phyloP scores from a whole-genome alignment of 2,888 invertebrate genomes.

The Graphium colonna region DNA sequence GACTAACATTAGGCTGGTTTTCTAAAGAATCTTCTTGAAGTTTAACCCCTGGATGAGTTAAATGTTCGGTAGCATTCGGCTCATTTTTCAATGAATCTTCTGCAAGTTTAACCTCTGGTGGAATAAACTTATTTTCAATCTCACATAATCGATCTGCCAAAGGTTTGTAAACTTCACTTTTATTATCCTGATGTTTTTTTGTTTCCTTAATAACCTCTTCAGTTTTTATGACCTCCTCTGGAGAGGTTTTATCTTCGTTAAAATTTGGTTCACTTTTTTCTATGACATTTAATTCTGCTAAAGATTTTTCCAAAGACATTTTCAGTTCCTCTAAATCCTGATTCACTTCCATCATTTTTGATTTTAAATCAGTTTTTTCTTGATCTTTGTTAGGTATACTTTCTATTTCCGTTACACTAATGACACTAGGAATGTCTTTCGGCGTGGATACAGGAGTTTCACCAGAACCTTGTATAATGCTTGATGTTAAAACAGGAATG shows the following conservation, averaged over 20 bases:
- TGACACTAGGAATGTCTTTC: constrained; percentile 32
- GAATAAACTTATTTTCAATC: constrained; percentile 14
- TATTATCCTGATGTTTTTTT: constrained; percentile 16
- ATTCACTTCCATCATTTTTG: constrained; percentile 70
- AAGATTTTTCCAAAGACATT: constrained; percentile 63
- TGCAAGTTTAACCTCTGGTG: background rate
- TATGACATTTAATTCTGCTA: constrained; percentile 60
- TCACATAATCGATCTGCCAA: constrained; percentile 18
- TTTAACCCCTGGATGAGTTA: background rate
- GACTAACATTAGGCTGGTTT: constrained; percentile 1
- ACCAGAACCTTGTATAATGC: constrained; percentile 45
- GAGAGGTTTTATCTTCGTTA: constrained; percentile 36
- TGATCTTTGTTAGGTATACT: constrained; percentile 23
- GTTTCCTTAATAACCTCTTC: constrained; percentile 25
- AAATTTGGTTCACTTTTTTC: constrained; percentile 51
- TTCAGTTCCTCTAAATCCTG: constrained; percentile 69
- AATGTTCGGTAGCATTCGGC: background rate
- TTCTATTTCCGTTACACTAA: constrained; percentile 35
- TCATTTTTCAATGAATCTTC: background rate
- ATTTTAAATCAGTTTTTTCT: constrained; percentile 63
- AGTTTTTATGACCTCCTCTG: background rate
- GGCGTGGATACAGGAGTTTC: constrained; percentile 41
- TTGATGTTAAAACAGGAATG: constrained; percentile 35
- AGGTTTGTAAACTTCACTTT: constrained; percentile 17
- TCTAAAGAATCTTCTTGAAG: background rate